Evolutionary conservation across 30 jellyfish, hydroid and myxozoan species (phyloP).

Genomic region (Rhopilema esculentum): DNA sequence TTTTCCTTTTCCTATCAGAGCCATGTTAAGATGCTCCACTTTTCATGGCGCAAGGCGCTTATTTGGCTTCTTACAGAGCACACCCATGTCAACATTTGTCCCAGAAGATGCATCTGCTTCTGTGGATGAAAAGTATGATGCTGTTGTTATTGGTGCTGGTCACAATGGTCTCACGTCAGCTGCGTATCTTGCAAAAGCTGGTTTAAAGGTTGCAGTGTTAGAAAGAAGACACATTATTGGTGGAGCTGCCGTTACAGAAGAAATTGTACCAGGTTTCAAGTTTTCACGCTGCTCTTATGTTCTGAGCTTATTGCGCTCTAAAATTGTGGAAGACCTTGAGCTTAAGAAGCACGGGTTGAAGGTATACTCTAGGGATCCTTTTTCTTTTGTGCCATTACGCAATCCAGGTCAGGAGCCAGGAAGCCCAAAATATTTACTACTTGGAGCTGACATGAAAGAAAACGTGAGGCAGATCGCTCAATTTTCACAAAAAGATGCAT

Average conservation of each 20-base stretch:
- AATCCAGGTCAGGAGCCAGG: slow-evolving; percentile 27
- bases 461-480: slow-evolving; percentile 48
- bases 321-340: slow-evolving; percentile 50
- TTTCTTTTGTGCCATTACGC: slow-evolving; percentile 51
- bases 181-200: slow-evolving; percentile 65
- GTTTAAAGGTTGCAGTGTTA: slow-evolving; percentile 51
- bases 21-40: not conserved
- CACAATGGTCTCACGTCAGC: slow-evolving; percentile 71
- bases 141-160: slow-evolving; percentile 67
- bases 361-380: slow-evolving; percentile 55
- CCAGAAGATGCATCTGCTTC: not conserved
- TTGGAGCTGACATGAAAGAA: slow-evolving; percentile 59
- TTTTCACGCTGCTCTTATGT: slow-evolving; percentile 74
- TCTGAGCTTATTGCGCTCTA: slow-evolving; percentile 54
- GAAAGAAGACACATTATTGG: slow-evolving; percentile 58
- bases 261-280: slow-evolving; percentile 63
- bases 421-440: slow-evolving; percentile 43
- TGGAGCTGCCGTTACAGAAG: slow-evolving; percentile 78
- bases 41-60: not conserved
- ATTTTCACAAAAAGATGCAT: slow-evolving; percentile 57
- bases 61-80: not conserved
- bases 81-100: not conserved
- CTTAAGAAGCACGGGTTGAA: slow-evolving; percentile 52
- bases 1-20: not conserved
- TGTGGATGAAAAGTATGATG: slow-evolving; percentile 42